Conservation (phyloP, 2,888 invertebrate genomes). For the Steromphala cineraria region DNA sequence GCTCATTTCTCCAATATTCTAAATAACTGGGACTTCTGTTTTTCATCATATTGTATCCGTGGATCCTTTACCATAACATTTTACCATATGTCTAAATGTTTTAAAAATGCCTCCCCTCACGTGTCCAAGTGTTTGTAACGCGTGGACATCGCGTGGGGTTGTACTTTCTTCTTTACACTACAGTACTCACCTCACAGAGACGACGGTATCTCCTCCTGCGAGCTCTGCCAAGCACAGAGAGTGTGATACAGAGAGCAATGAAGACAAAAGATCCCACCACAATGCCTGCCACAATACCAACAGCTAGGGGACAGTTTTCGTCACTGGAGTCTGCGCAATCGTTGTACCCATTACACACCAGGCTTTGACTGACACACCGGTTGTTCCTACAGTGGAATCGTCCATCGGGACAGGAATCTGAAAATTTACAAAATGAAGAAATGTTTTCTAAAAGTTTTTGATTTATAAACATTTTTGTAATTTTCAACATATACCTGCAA, state of each 20-base stretch:
- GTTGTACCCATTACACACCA: slow-evolving; percentile 15
- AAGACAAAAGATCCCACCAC: not conserved
- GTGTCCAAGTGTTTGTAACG: no score
- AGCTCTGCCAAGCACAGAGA: not conserved
- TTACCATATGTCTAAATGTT: no score
- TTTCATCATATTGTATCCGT: no score
- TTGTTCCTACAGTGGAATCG: slow-evolving; percentile 2
- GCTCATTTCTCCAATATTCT: no score
- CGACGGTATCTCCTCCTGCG: not conserved
- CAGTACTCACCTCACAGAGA: not conserved
- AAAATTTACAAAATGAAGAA: not conserved
- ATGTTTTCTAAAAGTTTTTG: no score
- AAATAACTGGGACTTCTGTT: no score
- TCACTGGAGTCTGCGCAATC: slow-evolving; percentile 17
- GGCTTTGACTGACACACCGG: not conserved
- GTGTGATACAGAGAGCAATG: not conserved
- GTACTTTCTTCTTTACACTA: not conserved
- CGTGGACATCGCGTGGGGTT: no score
- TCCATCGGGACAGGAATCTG: not conserved
- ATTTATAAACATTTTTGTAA: no score
- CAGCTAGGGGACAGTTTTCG: not conserved
- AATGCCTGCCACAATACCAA: slow-evolving; percentile 8
- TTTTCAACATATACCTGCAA: no score
- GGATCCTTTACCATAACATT: no score
- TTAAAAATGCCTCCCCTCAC: no score